These are phyloP conservation scores for Hylaeus volcanicus DNA, from an alignment of 1,140 invertebrate genomes.

Conservation along the genomic window DNA sequence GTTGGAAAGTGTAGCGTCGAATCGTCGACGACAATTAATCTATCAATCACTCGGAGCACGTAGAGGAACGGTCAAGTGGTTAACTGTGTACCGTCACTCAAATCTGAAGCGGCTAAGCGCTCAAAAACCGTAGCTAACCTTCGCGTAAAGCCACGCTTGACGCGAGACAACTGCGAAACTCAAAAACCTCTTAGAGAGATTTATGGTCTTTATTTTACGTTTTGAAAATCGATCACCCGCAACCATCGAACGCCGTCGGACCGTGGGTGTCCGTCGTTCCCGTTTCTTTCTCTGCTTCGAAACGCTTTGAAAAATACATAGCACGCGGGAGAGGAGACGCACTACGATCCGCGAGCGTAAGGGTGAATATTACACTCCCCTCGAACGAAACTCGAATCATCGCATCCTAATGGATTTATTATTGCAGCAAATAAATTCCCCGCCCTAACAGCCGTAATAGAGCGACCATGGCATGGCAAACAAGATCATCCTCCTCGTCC, in stretches of 20 bases:
- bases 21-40: conserved; percentile 73
- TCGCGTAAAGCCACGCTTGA: conserved; percentile 71
- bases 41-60: conserved; percentile 76
- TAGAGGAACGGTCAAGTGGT: conserved; percentile 79
- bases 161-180: conserved; percentile 62
- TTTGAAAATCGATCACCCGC: conserved; percentile 30
- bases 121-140: conserved; percentile 76
- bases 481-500: conserved; percentile 79
- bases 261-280: background rate
- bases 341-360: background rate
- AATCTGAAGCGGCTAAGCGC: conserved; percentile 71
- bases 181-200: conserved; percentile 73
- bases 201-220: conserved; percentile 67
- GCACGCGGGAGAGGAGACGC: too few relatives aligned
- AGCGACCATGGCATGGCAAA: conserved; percentile 78
- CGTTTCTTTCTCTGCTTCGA: background rate
- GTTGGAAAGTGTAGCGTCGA: conserved; percentile 45
- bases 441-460: conserved; percentile 79
- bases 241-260: background rate
- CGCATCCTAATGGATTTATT: conserved; percentile 79
- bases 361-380: conserved; percentile 48
- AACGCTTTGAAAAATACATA: background rate
- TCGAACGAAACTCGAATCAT: conserved; percentile 57
- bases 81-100: conserved; percentile 80
- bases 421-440: conserved; percentile 80